Evolutionary conservation across 2,888 invertebrate species (phyloP), one percentile per base, ranked within the genome.

Genomic region (Oligia latruncula): DNA sequence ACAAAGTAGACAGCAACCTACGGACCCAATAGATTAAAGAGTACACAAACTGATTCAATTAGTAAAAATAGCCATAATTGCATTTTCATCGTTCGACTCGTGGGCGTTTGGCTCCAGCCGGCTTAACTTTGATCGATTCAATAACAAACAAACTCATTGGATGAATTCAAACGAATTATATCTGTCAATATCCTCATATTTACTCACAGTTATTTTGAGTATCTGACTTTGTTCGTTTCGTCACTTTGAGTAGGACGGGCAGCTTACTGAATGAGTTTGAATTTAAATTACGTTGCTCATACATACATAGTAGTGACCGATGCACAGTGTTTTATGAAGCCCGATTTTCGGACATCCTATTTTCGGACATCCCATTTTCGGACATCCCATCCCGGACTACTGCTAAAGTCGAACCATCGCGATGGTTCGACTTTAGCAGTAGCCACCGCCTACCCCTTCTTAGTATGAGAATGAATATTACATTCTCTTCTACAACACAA

Each of bases 211-310:
- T 84, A 89, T 89, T 89, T 86, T n/a, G 71, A 81, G 80, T 83
- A 77, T 77, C 77, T 82, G 82, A 80, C 66, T 78, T 80, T 58
- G 66, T 72, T 74, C 65, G 64, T 81, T 88, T 86, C 77, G 79
- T 80, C 82, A 81, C 65, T 76, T 71, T 78, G 84, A 86, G 87
- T 88, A 78, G 83, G 85, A 60, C 52, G 86, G 65, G n/a, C 70
- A 40, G 58, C 80, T 88, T 68, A 70, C 67, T 82, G 84, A 87
- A 90, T 88, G 83, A 89, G 84, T 90, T 86, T 84, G 86, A 79
- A 90, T 88, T 82, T 82, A 85, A 83, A 89, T 87, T 75, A 76
- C 68, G 66, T 82, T 78, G 82, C 79, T 84, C 67, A 82, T 82
- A 66, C 84, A 86, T 88, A 81, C 74, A 76, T 66, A 82, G 80